Conservation (phyloP, 2,888 invertebrate genomes). For the Hermaeophaga mercurialis region DNA sequence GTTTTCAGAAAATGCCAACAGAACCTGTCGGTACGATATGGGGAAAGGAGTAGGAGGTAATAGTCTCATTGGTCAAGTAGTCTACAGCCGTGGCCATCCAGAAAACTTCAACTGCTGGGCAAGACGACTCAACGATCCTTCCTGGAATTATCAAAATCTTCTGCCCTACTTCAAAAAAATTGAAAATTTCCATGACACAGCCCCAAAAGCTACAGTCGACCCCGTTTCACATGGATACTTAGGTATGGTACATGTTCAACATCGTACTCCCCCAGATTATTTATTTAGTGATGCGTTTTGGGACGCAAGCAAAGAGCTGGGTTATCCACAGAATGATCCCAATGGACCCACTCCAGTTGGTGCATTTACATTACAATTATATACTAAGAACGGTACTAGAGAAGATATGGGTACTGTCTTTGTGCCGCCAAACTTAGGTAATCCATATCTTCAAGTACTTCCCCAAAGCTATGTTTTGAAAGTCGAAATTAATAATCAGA, state of each 20-base stretch:
- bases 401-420: too few relatives aligned
- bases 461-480: too few relatives aligned
- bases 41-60: constrained; percentile 62
- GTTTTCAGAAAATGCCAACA: too few relatives aligned
- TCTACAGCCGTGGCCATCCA: constrained; percentile 58
- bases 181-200: constrained; percentile 25
- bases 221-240: constrained; percentile 22
- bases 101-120: constrained; percentile 60
- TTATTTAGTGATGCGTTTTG: constrained; percentile 61
- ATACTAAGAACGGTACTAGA: too few relatives aligned
- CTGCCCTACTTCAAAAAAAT: constrained; percentile 55
- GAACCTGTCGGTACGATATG: too few relatives aligned
- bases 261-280: constrained; percentile 26
- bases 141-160: constrained; percentile 64
- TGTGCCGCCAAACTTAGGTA: too few relatives aligned
- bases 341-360: too few relatives aligned
- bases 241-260: constrained; percentile 38
- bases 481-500: too few relatives aligned
- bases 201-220: constrained; percentile 23
- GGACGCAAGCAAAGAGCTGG: constrained; percentile 68
- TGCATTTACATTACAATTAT: too few relatives aligned
- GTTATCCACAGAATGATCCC: constrained; percentile 69
- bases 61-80: constrained; percentile 59
- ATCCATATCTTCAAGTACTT: too few relatives aligned
- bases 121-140: constrained; percentile 41